Percentiles rank a stretch among this genome's conserved stretches.
Conservation (phyloP, 30 jellyfish, hydroid and myxozoan genomes). For the Pseudorhiza aurosa region DNA sequence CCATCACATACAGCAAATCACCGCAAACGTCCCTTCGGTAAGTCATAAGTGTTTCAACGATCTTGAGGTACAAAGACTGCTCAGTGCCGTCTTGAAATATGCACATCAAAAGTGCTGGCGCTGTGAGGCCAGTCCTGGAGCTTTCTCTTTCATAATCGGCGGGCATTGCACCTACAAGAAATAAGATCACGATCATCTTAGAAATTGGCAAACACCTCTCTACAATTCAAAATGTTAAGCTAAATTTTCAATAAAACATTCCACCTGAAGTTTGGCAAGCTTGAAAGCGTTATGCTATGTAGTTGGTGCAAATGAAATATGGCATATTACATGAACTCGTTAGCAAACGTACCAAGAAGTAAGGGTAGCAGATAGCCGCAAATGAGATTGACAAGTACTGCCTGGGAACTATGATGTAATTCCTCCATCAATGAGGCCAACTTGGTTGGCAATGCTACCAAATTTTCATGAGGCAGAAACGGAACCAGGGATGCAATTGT, state of each 20-base stretch:
- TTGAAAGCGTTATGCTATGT: too few relatives aligned
- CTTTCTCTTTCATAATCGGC: conserved; percentile 37
- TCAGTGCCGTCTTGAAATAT: conserved; percentile 73
- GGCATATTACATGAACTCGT: too few relatives aligned
- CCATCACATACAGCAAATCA: conserved; percentile 79
- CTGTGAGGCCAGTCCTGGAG: conserved; percentile 47
- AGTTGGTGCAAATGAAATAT: too few relatives aligned
- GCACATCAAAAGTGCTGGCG: conserved; percentile 64
- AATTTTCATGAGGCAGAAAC: conserved; percentile 41
- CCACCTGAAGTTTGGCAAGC: too few relatives aligned
- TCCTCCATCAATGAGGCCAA: conserved; percentile 46
- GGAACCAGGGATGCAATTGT: conserved; percentile 84
- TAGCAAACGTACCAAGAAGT: conserved; percentile 48
- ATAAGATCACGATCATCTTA: too few relatives aligned
- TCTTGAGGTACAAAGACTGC: conserved; percentile 49
- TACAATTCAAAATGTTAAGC: too few relatives aligned
- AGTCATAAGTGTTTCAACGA: conserved; percentile 81
- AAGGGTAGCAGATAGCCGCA: conserved; percentile 78
- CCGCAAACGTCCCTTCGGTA: conserved; percentile 68
- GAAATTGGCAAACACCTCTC: too few relatives aligned
- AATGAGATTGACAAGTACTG: conserved; percentile 39
- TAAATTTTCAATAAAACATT: too few relatives aligned
- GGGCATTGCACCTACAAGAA: conserved; percentile 50
- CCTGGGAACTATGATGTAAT: conserved; percentile 36
- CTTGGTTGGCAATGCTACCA: conserved; percentile 54